Conservation (phyloP, 1,140 invertebrate species). For the Microvelia longipes region DNA sequence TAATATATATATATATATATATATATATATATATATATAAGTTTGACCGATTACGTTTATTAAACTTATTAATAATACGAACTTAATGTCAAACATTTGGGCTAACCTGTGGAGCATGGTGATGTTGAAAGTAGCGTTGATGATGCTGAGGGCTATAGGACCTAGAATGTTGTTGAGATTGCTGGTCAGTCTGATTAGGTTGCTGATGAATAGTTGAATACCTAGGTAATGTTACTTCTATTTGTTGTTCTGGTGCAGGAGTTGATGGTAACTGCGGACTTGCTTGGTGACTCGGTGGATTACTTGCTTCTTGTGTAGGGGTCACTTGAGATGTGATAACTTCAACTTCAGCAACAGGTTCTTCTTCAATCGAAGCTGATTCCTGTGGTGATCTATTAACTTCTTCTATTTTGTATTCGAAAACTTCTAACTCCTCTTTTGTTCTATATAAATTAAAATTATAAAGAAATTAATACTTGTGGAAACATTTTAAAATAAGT, state of each 20-base stretch:
- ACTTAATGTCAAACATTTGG: too few relatives aligned
- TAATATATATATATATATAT: too few relatives aligned
- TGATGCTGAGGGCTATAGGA: not conserved
- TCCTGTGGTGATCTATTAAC: not conserved
- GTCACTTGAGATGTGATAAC: not conserved
- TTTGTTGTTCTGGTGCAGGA: not conserved
- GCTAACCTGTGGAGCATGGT: not conserved
- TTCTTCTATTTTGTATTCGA: slow-evolving; percentile 1
- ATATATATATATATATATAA: too few relatives aligned
- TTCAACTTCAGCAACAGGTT: not conserved
- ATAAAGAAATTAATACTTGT: too few relatives aligned
- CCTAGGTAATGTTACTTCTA: not conserved
- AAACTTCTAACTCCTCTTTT: not conserved
- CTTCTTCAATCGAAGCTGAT: not conserved
- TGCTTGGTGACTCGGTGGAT: not conserved
- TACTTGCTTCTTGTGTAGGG: not conserved
- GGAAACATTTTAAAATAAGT: slow-evolving; percentile 1
- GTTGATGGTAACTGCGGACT: not conserved
- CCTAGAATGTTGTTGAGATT: not conserved
- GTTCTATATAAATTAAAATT: too few relatives aligned
- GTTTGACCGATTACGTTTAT: too few relatives aligned
- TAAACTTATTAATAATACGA: too few relatives aligned
- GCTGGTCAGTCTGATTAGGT: not conserved
- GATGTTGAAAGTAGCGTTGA: not conserved
- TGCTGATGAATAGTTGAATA: not conserved